Evolutionary conservation across 2,113 vertebrate species (phyloP).

Genomic region (Datnioides undecimradiatus): DNA sequence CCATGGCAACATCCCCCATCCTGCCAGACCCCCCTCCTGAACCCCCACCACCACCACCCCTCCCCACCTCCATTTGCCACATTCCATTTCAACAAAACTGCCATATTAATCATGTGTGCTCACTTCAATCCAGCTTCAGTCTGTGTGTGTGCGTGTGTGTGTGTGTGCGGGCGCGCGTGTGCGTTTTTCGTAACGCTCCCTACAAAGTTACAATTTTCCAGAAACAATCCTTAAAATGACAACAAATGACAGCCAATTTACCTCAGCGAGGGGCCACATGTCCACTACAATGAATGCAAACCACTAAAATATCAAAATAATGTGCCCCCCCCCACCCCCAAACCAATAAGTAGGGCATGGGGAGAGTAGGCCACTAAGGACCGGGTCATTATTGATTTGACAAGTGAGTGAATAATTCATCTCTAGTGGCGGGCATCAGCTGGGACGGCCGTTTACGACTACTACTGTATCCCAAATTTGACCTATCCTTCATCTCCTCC

Average conservation of each 20-base stretch:
- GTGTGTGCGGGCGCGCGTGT: no score
- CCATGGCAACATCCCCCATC: constrained; percentile 70
- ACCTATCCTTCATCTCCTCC: constrained; percentile 34
- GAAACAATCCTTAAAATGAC: constrained; percentile 72
- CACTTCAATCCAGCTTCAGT: constrained; percentile 43
- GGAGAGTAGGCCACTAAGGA: constrained; percentile 75
- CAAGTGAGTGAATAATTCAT: constrained; percentile 85
- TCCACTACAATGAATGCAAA: constrained; percentile 58
- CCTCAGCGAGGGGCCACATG: constrained; percentile 64
- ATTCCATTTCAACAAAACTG: constrained; percentile 74
- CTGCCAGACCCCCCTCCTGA: constrained; percentile 21
- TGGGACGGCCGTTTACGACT: constrained; percentile 63
- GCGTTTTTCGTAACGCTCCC: constrained; percentile 1
- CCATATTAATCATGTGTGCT: constrained; percentile 64
- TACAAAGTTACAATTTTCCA: constrained; percentile 64
- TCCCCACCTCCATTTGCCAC: constrained; percentile 57
- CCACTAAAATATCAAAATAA: constrained; percentile 69
- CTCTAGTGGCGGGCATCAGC: constrained; percentile 79
- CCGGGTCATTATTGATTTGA: constrained; percentile 82
- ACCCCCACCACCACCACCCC: background rate
- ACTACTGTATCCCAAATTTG: constrained; percentile 56
- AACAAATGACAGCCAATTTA: constrained; percentile 64
- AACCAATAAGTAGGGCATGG: constrained; percentile 79
- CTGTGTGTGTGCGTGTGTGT: no score
- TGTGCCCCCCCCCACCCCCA: constrained; percentile 50